These are phyloP conservation scores for Tachypleus tridentatus DNA, from an alignment of 1,140 invertebrate species.

Conservation along the genomic window DNA sequence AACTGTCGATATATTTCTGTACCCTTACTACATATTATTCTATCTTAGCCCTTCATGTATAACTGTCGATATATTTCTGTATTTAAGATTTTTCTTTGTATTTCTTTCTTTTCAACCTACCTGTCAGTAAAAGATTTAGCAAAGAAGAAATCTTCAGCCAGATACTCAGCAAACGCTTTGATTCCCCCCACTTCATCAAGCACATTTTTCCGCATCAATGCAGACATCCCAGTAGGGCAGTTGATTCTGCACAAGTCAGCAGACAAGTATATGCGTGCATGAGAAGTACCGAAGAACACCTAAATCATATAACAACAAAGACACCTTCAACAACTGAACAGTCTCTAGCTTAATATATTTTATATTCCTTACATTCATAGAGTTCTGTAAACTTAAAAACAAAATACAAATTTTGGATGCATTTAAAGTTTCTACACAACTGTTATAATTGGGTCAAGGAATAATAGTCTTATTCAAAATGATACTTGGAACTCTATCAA, in stretches of 20 bases:
- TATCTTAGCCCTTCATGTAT: no score
- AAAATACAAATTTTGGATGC: background rate
- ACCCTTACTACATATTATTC: no score
- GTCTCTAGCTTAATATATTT: conserved; percentile 6
- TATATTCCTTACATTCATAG: conserved; percentile 5
- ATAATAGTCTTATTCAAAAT: no score
- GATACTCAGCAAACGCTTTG: conserved; percentile 77
- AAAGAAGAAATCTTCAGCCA: conserved; percentile 98
- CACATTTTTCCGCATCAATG: conserved; percentile 74
- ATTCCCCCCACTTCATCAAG: conserved; percentile 89
- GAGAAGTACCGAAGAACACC: conserved; percentile 95
- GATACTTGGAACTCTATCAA: no score
- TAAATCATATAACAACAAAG: conserved; percentile 30
- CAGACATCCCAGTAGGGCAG: conserved; percentile 98
- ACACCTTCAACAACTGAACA: no score
- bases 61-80: no score
- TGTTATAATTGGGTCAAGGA: background rate
- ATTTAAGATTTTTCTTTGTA: no score
- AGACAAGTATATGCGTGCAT: conserved; percentile 86
- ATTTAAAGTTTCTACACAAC: background rate
- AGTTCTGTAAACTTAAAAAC: background rate
- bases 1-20: no score
- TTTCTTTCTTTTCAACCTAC: conserved; percentile 19
- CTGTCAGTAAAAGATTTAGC: conserved; percentile 76
- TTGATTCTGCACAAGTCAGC: conserved; percentile 87